Evolutionary conservation across 2,113 vertebrate genomes (phyloP).

Genomic region (Cyanoliseus patagonus): DNA sequence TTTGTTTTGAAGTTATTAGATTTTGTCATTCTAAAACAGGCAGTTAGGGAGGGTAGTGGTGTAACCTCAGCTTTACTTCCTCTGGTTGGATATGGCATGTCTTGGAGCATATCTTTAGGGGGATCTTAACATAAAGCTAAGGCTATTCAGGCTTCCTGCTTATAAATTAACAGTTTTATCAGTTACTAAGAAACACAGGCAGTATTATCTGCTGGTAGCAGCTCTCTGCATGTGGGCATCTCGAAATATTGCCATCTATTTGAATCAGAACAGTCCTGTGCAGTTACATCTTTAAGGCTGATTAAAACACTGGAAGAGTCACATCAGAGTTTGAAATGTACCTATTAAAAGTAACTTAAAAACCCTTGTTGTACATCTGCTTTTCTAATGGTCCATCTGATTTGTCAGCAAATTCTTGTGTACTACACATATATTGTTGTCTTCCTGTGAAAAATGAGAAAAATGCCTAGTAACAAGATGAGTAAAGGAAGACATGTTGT

Average conservation of each 20-base stretch:
- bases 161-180: background rate
- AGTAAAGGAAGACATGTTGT: background rate
- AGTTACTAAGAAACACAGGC: constrained; percentile 41
- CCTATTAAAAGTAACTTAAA: background rate
- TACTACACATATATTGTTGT: background rate
- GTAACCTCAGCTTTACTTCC: background rate
- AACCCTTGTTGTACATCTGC: background rate
- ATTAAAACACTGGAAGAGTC: background rate
- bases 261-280: background rate
- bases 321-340: background rate
- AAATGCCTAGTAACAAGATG: background rate
- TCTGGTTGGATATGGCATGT: background rate
- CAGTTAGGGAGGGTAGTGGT: background rate
- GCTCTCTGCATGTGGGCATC: background rate
- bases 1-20: constrained; percentile 12
- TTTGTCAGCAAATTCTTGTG: background rate
- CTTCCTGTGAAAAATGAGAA: background rate
- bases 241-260: background rate
- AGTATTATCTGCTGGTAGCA: background rate
- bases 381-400: background rate
- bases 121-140: background rate
- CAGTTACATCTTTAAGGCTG: background rate
- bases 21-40: constrained; percentile 18
- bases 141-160: background rate
- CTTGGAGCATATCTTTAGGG: background rate